Evolutionary conservation across 2,797 vertebrate species (phyloP), one percentile per base, ranked within the genome.

Genomic region (Denticeps clupeoides): DNA sequence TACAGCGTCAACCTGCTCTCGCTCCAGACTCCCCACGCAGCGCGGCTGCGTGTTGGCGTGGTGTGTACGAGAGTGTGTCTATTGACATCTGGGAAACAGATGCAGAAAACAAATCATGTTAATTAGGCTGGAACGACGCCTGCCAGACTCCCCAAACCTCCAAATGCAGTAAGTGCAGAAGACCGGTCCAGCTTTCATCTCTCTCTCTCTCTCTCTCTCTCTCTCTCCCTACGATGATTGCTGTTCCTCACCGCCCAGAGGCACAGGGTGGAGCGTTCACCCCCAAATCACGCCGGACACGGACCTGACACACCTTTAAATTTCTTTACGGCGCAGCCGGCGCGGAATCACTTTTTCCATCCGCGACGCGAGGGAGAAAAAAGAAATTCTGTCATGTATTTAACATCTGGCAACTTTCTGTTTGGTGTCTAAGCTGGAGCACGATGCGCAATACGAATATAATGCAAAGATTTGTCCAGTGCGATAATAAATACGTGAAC

Each of bases 71-170:
- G 22, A 8, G 32, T 19, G 45, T 29, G 29, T n/a, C 45, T 47
- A 45, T 32, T 58, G 53, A 65, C 68, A 65, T 67, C 68, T 67
- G 64, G 64, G 53, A 63, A 45, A 62, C 64, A 70, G 60, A 70
- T 70, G 62, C 53, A 59, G 51, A 50, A 58, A 67, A 58, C 62
- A 61, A 70, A 65, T 67, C 53, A 53, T 58, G 50, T 63, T 70
- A 65, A 70, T 70, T 63, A 62, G 64, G 56, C 65, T 60, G 55
- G 41, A 56, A 57, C 59, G 58, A 45, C 23, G 49, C 41, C 41
- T 47, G 33, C 44, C 63, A 62, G 63, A 61, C 58, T 47, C 46
- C 43, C 58, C 58, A 59, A 56, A 48, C 53, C 56, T 42, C 46
- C 35, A 45, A 37, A 56, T 59, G n/a, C 53, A 53, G 40, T 56